Evolutionary conservation across 2,113 vertebrate genomes (phyloP).

Genomic region (Macquaria ambigua): DNA sequence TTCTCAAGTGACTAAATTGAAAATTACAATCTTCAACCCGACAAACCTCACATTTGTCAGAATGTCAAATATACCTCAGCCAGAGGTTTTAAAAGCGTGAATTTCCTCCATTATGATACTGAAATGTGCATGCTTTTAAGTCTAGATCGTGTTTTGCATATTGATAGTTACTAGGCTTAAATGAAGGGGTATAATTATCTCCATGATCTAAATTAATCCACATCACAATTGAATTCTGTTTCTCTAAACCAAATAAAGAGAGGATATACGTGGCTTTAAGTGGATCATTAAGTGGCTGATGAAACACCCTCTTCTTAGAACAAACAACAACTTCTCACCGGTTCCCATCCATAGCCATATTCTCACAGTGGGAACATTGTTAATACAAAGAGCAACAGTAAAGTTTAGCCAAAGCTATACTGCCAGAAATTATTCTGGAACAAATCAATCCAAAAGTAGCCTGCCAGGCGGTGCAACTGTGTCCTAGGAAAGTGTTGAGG

Average conservation of each 20-base stretch:
- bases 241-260: slow-evolving; percentile 20
- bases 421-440: slow-evolving; percentile 79
- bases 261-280: background rate
- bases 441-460: slow-evolving; percentile 80
- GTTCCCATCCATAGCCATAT: slow-evolving; percentile 25
- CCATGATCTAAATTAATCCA: slow-evolving; percentile 17
- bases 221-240: slow-evolving; percentile 13
- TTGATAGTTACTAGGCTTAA: slow-evolving; percentile 11
- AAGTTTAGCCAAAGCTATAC: slow-evolving; percentile 69
- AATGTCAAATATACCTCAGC: slow-evolving; percentile 2
- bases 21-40: slow-evolving; percentile 26
- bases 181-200: background rate
- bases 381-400: slow-evolving; percentile 67
- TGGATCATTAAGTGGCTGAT: slow-evolving; percentile 22
- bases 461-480: slow-evolving; percentile 69
- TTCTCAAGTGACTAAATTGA: slow-evolving; percentile 1
- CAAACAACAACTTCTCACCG: slow-evolving; percentile 42
- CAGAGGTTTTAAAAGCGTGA: background rate
- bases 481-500: slow-evolving; percentile 75
- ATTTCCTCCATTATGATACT: background rate
- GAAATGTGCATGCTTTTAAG: slow-evolving; percentile 12
- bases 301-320: slow-evolving; percentile 20
- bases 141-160: slow-evolving; percentile 10
- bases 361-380: slow-evolving; percentile 48
- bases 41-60: too few relatives aligned